Percentiles rank a stretch among this genome's conserved stretches.
phyloP scores from a whole-genome alignment of 2,113 vertebrate species.

The Prietella phreatophila region DNA sequence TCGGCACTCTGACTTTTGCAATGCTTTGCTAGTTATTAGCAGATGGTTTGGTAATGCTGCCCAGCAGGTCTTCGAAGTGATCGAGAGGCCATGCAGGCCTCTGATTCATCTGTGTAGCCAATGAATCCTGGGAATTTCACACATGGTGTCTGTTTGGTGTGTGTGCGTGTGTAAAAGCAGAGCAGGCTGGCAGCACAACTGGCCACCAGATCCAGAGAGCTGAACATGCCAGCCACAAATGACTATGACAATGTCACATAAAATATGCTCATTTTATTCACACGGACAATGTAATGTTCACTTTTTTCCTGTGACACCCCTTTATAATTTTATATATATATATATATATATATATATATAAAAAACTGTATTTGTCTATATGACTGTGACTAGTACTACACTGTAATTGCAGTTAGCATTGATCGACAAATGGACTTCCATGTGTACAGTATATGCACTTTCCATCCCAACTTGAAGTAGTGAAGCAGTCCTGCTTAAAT shows the following conservation, averaged over 20 bases:
- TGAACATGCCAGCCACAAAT: slow-evolving; percentile 33
- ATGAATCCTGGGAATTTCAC: slow-evolving; percentile 37
- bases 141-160: slow-evolving; percentile 2
- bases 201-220: not conserved
- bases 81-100: not conserved
- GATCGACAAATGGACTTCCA: not conserved
- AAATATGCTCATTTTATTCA: not conserved
- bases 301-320: not conserved
- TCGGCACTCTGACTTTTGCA: not conserved
- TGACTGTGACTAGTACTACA: not conserved
- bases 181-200: slow-evolving; percentile 14
- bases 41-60: slow-evolving; percentile 13
- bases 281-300: not conserved
- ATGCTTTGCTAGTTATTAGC: not conserved
- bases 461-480: no score
- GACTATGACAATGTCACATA: not conserved
- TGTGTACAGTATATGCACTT: not conserved
- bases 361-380: no score
- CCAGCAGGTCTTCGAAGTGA: not conserved
- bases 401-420: not conserved
- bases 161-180: slow-evolving; percentile 3
- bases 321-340: not conserved
- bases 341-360: not conserved
- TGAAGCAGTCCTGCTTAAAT: no score
- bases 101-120: not conserved